Base-by-base conservation (phyloP, 2,113 vertebrate species). In the Pimephales promelas region DNA sequence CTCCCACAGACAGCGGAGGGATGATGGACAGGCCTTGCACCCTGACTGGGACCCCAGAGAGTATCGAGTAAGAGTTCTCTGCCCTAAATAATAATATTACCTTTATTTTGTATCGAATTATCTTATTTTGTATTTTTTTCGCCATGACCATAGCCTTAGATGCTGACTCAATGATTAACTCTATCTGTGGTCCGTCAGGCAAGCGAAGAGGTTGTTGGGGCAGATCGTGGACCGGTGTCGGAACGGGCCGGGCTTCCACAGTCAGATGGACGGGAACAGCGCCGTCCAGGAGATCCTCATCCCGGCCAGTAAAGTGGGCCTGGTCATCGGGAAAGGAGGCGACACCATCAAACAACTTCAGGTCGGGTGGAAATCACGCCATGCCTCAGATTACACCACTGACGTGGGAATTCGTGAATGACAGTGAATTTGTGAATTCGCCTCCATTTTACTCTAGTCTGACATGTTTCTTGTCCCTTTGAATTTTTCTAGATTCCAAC, bases 211-310 rank as follows among this genome's bases (percentile, higher is more conserved):
- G 79, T 95, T 99, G 85, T 88, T 99, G 93, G 96, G 95, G 36
- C 97, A 99, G 93, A 99, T 99, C 20, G 96, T 99, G 92, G 98
- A 99, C 89, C 96, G 98, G 90, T 99, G 98, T 94, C 96, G 98
- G 87, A 99, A 98, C 1, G 97, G 97, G 24, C 97, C 97, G 0
- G 97, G 97, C 88, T 98, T 98, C 87, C 97, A 98, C 89, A 95
- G 89, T 16, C 97, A 98, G 82, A 92, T 96, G 86, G 97, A 98
- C 14, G 92, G 96, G 86, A 97, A 94, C 93, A 97, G 95, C 86
- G 96, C 97, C 0, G 88, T 98, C 90, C 98, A 99, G 83, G 98
- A 99, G 94, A 94, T 99, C 87, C 95, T 98, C 16, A 99, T 99
- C 90, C 98, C 98, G 0, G 97, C 98, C 43, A 97, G 97, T 80